Base-by-base conservation (phyloP, 2,113 vertebrate genomes). In the Thunnus thynnus region DNA sequence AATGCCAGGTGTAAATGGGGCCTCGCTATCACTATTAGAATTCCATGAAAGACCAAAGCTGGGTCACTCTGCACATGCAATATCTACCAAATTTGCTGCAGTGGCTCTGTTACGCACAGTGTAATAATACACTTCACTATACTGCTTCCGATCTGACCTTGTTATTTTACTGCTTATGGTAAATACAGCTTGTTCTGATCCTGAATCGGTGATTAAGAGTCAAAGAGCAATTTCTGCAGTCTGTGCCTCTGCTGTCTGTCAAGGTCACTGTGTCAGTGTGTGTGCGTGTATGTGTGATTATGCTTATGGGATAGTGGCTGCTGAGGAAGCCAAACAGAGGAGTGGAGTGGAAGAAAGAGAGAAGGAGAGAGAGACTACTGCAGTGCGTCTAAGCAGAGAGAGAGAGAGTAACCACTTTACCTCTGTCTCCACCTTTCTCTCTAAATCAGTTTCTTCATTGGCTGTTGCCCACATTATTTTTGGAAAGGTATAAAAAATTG, bases 271-370 rank as follows among this genome's bases (percentile, higher is more conserved):
- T 86, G 73, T 81, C 13, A 10, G 62, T 68, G 47, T 62, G 67
- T 78, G 76, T 55, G 79, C 72, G 83, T 64, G 80, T 50, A 70
- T 65, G 76, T 52, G 70, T 82, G 61, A 78, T 67, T 77, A 81
- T 86, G 74, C 66, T 61, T 86, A 80, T 85, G 76, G 44, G 50
- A 81, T 83, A 58, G 73, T 20, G 62, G 63, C 82, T 91, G 92
- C 92, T 92, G 91, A 92, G 85, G 74, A 91, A 83, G 91, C 83
- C 77, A 51, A 77, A 83, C n/a, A 61, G 72, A 74, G 48, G 52
- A 71, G 76, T n/a, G 60, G 58, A 82, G 76, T 80, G 84, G 56
- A 73, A 80, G 81, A 90, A 72, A 80, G 72, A 65, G 67, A 84
- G 62, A 79, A 61, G 18, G 75, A 66, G 63, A 66, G 64, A 78